Evolutionary conservation across 1,140 invertebrate genomes (phyloP), one percentile per base, ranked within the genome.

Genomic region (Frieseomelitta varia): DNA sequence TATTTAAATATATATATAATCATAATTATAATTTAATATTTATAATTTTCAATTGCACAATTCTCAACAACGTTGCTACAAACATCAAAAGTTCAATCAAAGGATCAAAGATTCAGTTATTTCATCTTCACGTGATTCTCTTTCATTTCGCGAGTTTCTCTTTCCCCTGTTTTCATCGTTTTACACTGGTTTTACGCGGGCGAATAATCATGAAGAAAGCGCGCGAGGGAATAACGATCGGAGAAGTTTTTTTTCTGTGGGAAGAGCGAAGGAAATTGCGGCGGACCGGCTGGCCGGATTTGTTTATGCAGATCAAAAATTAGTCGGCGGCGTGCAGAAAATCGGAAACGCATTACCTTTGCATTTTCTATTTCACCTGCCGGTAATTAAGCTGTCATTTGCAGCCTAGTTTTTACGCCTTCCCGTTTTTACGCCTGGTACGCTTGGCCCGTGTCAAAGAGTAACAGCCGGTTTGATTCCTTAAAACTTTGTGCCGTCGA

Each of bases 361-460:
- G 30, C 73, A 21, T 76, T 47, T 47, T 14, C 53, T 27, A 21
- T 53, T 12, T 10, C 51, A 30, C 27, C 51, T 30, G 51, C 30
- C 61, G 63, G 80, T 82, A 82, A 82, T 82, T 82, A 82, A 82
- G 65, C 81, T 78, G 55, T 88, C 83, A 51, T 77, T 55, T 27
- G 19, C 78, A 84, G 24, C 58, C 11, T n/a, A 67, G n/a, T 77
- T 77, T 56, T 51, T 68, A n/a, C n/a, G 4, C 47, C 51, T 51
- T 47, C 51, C 12, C 47, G 61, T 55, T 82, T 81, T 76, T 76
- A 39, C 55, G 19, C 39, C 39, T 6, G 30, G 10, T 15, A 53
- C 47, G 47, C 39, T 47, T 47, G 6, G 56, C 6, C 17, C 21
- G 39, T 61, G 4, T 87, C 65, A 76, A 84, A 87, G 65, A 68